These are phyloP conservation scores for Tenebrosternarchus preto DNA, from an alignment of 2,113 vertebrate species.

Conservation along the genomic window DNA sequence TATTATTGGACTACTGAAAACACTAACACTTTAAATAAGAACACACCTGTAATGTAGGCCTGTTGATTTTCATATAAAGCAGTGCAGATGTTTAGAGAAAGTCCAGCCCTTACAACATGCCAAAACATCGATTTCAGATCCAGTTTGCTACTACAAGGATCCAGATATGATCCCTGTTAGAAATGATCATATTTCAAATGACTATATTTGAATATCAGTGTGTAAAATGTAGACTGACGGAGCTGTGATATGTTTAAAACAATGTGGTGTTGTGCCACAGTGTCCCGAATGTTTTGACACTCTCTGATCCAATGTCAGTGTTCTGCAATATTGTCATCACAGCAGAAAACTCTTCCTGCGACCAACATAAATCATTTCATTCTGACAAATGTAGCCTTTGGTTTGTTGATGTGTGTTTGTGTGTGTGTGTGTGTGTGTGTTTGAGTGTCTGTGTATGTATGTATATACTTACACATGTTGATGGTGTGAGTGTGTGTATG, in stretches of 20 bases:
- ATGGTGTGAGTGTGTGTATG: neutral
- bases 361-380: neutral
- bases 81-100: too few species aligned
- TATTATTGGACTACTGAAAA: neutral
- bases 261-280: neutral
- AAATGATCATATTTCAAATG: neutral
- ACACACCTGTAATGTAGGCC: too few species aligned
- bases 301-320: neutral
- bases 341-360: neutral
- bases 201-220: neutral
- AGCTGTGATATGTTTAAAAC: neutral
- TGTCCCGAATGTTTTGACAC: constrained; percentile 9
- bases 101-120: too few species aligned
- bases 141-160: neutral
- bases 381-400: constrained; percentile 6
- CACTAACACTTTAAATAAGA: too few species aligned
- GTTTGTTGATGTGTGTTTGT: neutral
- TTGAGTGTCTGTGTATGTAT: too few species aligned
- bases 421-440: neutral
- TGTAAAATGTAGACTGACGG: constrained; percentile 20
- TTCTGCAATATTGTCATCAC: constrained; percentile 7
- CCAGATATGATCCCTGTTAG: too few species aligned
- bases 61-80: too few species aligned
- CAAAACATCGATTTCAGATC: neutral
- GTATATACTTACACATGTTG: too few species aligned